A percentile compares a stretch with the other conserved stretches of the same genome.
Evolutionary conservation across 2,797 vertebrate genomes (phyloP).

Genomic region (Anguilla marmorata): DNA sequence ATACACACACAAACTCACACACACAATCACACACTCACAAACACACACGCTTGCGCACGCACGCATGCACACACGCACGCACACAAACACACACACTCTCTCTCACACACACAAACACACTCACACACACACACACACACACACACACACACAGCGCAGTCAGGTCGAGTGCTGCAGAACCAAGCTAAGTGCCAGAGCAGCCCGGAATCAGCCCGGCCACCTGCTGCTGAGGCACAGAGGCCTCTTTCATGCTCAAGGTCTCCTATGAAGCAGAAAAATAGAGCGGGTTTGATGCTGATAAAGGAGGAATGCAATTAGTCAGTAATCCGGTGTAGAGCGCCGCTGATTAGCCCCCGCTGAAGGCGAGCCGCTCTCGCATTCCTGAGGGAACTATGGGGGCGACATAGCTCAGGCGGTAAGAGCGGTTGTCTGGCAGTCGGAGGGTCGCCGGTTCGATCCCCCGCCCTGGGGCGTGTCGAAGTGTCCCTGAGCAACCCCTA

Average conservation of each 20-base stretch:
- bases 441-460: too few relatives aligned
- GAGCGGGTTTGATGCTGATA: slow-evolving; percentile 10
- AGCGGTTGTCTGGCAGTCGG: too few relatives aligned
- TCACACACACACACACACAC: background rate
- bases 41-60: too few relatives aligned
- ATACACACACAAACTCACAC: too few relatives aligned
- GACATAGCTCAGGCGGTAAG: too few relatives aligned
- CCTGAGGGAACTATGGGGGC: background rate
- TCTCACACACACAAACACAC: background rate
- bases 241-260: background rate
- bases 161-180: background rate
- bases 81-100: too few relatives aligned
- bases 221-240: slow-evolving; percentile 16
- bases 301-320: slow-evolving; percentile 12
- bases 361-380: background rate
- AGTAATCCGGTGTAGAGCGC: background rate
- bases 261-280: background rate
- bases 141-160: background rate
- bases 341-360: background rate
- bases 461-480: too few relatives aligned
- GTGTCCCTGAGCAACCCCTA: too few relatives aligned
- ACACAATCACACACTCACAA: too few relatives aligned
- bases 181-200: background rate
- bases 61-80: too few relatives aligned
- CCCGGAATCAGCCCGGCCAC: background rate